Conservation (phyloP, 2,888 invertebrate genomes). For the Cheilosia scutellata region DNA sequence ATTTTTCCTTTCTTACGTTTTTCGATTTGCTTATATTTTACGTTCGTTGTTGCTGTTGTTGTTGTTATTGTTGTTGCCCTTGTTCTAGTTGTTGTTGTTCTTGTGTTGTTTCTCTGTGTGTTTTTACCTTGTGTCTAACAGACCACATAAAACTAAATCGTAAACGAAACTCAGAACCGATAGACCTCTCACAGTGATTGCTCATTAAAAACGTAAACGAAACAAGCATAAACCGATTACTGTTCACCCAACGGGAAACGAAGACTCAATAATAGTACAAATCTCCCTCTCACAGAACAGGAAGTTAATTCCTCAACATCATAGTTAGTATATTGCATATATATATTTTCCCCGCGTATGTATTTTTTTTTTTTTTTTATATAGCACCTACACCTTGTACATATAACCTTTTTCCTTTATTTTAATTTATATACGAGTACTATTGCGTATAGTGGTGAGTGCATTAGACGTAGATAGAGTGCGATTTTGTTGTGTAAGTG, state of each 20-base stretch:
- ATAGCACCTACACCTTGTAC: slow-evolving; percentile 3
- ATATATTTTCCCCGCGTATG: slow-evolving; percentile 44
- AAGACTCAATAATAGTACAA: slow-evolving; percentile 53
- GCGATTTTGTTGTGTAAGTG: slow-evolving; percentile 60
- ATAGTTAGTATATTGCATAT: slow-evolving; percentile 42
- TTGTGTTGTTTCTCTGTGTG: slow-evolving; percentile 37
- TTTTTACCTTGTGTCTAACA: slow-evolving; percentile 27
- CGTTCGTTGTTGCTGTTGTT: slow-evolving; percentile 45
- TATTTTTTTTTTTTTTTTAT: slow-evolving; percentile 26
- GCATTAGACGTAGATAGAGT: slow-evolving; percentile 47
- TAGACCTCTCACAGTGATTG: slow-evolving; percentile 51
- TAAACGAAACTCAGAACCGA: slow-evolving; percentile 24
- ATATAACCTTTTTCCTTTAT: slow-evolving; percentile 15
- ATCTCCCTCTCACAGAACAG: slow-evolving; percentile 40
- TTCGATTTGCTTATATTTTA: slow-evolving; percentile 50
- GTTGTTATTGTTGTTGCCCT: slow-evolving; percentile 32
- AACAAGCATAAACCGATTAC: slow-evolving; percentile 33
- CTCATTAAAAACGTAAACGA: slow-evolving; percentile 29
- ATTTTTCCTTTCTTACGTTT: slow-evolving; percentile 18
- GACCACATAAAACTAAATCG: slow-evolving; percentile 30
- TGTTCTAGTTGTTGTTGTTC: slow-evolving; percentile 17
- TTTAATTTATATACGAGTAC: slow-evolving; percentile 10
- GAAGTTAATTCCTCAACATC: slow-evolving; percentile 56
- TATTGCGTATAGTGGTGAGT: slow-evolving; percentile 57
- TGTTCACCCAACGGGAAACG: slow-evolving; percentile 63